A percentile compares a stretch with the other conserved stretches of the same genome.
phyloP scores from a whole-genome alignment of 2,113 vertebrate species.

The Myotis lucifugus region DNA sequence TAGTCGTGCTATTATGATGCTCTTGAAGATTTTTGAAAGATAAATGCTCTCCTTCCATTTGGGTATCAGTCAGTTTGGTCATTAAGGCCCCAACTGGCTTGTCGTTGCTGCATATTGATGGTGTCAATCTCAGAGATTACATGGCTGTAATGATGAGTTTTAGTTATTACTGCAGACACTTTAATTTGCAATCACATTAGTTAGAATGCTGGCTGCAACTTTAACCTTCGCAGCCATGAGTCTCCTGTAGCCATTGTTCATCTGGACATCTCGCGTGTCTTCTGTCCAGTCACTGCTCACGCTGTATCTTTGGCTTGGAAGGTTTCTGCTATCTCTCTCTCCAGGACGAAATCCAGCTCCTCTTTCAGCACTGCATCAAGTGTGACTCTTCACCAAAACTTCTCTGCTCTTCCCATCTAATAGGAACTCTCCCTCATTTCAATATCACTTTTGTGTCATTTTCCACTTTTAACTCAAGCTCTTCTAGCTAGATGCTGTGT shows the following conservation, averaged over 20 bases:
- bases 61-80: not conserved
- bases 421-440: not conserved
- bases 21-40: not conserved
- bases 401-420: not conserved
- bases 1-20: not conserved
- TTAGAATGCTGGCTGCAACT: not conserved
- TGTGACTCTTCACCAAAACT: not conserved
- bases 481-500: not conserved
- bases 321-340: not conserved
- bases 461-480: not conserved
- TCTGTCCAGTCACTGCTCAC: not conserved
- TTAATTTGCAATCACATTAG: not conserved
- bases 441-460: not conserved
- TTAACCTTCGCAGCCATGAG: not conserved
- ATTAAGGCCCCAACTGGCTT: not conserved
- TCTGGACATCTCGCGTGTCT: not conserved
- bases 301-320: not conserved
- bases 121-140: not conserved
- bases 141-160: not conserved
- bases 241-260: not conserved
- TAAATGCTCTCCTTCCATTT: not conserved
- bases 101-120: not conserved
- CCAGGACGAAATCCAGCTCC: not conserved
- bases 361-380: not conserved
- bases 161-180: not conserved